A percentile compares a stretch with the other conserved stretches of the same genome.
phyloP scores from a whole-genome alignment of 2,888 invertebrate species.

The Aquatica leii region DNA sequence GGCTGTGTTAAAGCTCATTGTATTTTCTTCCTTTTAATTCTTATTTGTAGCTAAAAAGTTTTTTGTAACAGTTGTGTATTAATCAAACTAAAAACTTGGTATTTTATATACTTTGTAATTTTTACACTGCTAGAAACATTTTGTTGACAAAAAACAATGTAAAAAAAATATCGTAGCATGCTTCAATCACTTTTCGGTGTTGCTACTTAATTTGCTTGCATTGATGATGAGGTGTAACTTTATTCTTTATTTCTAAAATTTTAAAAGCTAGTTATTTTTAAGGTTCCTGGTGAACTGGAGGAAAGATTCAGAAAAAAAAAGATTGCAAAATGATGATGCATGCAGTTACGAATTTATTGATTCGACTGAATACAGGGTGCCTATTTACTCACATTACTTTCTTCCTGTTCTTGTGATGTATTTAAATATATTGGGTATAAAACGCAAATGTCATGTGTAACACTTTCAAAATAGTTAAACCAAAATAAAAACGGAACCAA shows the following conservation, averaged over 20 bases:
- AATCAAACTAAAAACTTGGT: too few species aligned
- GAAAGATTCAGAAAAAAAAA: slow-evolving; percentile 63
- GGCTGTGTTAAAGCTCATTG: slow-evolving; percentile 7
- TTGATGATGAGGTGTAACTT: slow-evolving; percentile 4
- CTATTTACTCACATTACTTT: slow-evolving; percentile 37
- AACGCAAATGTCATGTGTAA: slow-evolving; percentile 23
- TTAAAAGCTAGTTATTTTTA: slow-evolving; percentile 54
- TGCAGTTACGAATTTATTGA: slow-evolving; percentile 35
- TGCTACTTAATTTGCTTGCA: slow-evolving; percentile 9
- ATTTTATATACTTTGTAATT: too few species aligned
- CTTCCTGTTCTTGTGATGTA: slow-evolving; percentile 42
- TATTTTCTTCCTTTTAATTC: slow-evolving; percentile 8
- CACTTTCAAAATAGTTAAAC: slow-evolving; percentile 11
- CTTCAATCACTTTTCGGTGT: slow-evolving; percentile 5
- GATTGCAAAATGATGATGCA: slow-evolving; percentile 20
- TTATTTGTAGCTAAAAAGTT: slow-evolving; percentile 7
- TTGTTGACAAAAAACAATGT: neutral
- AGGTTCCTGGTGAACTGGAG: slow-evolving; percentile 69
- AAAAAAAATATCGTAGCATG: neutral
- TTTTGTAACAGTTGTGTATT: too few species aligned
- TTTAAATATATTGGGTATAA: slow-evolving; percentile 22
- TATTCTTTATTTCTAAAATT: slow-evolving; percentile 6
- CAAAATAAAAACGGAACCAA: slow-evolving; percentile 32
- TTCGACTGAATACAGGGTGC: slow-evolving; percentile 45
- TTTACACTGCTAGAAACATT: too few species aligned